Evolutionary conservation across 2,113 vertebrate genomes (phyloP).

Genomic region (Stomatorhinus ivindoensis): DNA sequence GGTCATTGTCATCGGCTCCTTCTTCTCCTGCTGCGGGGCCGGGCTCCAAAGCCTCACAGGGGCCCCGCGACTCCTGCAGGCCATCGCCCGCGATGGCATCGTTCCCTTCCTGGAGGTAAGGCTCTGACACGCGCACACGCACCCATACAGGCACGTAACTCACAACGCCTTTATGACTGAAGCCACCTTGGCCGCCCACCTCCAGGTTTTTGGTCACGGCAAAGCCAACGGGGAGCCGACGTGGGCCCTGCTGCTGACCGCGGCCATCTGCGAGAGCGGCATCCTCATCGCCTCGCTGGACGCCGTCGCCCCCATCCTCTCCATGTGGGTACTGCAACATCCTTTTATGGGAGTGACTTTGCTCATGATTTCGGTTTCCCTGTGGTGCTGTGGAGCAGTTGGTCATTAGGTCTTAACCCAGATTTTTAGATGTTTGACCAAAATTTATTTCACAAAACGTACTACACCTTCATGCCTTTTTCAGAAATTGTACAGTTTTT

Average conservation of each 20-base stretch:
- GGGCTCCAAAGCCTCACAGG: conserved; percentile 92
- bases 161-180: background rate
- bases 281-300: conserved; percentile 94
- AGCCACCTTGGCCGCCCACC: background rate
- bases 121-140: background rate
- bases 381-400: background rate
- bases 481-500: background rate
- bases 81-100: conserved; percentile 89
- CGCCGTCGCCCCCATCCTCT: conserved; percentile 88
- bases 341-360: background rate
- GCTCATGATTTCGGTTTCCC: background rate
- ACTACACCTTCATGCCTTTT: background rate
- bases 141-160: background rate
- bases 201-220: conserved; percentile 85
- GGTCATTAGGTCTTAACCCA: background rate
- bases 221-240: conserved; percentile 94
- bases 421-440: background rate
- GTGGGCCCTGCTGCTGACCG: conserved; percentile 87
- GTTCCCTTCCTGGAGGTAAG: conserved; percentile 83
- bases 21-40: conserved; percentile 92
- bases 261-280: conserved; percentile 85
- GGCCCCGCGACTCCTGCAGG: conserved; percentile 85
- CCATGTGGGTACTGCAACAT: conserved; percentile 70
- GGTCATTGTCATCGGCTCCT: conserved; percentile 96
- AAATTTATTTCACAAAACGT: background rate